Percentiles rank a stretch among this genome's conserved stretches.
phyloP scores from a whole-genome alignment of 2,888 invertebrate species.

The Cheilosia vernalis region DNA sequence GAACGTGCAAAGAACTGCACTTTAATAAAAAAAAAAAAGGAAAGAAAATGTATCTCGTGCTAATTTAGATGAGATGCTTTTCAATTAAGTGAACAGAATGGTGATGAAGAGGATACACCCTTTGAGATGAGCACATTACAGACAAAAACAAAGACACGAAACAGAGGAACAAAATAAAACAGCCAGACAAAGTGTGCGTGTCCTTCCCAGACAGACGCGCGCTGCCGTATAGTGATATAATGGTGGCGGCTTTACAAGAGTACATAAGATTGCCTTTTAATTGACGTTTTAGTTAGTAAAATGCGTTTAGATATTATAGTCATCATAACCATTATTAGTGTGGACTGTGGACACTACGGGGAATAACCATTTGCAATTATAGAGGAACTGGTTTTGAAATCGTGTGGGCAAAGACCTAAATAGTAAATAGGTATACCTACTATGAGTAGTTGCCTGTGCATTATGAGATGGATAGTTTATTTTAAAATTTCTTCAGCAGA shows the following conservation, averaged over 20 bases:
- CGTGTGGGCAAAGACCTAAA: background rate
- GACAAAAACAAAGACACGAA: conserved; percentile 3
- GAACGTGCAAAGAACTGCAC: conserved; percentile 75
- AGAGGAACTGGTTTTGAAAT: conserved; percentile 29
- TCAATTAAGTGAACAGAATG: conserved; percentile 71
- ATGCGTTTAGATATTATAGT: conserved; percentile 52
- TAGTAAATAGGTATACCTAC: no score
- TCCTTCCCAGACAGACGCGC: conserved; percentile 54
- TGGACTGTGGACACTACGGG: background rate
- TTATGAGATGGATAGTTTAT: conserved; percentile 20
- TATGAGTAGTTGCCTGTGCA: background rate
- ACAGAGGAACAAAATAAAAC: conserved; percentile 39
- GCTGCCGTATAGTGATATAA: conserved; percentile 11
- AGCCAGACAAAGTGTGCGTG: conserved; percentile 31
- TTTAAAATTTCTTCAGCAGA: conserved; percentile 21
- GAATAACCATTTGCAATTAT: conserved; percentile 38
- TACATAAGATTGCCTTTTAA: conserved; percentile 70
- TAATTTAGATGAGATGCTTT: conserved; percentile 75
- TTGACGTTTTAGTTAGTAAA: conserved; percentile 71
- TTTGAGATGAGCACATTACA: conserved; percentile 56
- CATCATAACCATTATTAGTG: background rate
- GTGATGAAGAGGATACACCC: conserved; percentile 60
- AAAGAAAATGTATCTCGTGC: conserved; percentile 50
- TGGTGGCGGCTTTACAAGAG: conserved; percentile 35
- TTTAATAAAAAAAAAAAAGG: conserved; percentile 34